A percentile compares a stretch with the other conserved stretches of the same genome.
phyloP scores from a whole-genome alignment of 2,797 vertebrate genomes.

The Potorous gilbertii region DNA sequence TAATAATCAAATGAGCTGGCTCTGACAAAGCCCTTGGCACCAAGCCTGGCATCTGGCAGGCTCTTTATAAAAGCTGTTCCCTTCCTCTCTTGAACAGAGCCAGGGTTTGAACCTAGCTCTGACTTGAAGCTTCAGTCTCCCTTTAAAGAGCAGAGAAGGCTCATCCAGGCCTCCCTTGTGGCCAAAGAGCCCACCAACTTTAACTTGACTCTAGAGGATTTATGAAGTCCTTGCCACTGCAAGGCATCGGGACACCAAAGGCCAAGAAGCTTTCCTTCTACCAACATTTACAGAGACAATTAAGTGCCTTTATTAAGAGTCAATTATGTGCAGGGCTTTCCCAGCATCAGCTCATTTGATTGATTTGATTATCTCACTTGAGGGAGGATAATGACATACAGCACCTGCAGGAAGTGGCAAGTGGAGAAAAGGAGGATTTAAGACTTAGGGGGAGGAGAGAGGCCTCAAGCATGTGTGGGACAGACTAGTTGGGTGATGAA shows the following conservation, averaged over 20 bases:
- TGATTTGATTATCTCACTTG: not conserved
- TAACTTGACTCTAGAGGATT: not conserved
- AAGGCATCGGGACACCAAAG: not conserved
- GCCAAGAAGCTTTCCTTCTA: not conserved
- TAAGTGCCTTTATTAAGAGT: not conserved
- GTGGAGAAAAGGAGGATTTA: not conserved
- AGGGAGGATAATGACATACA: not conserved
- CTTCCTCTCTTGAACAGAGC: not conserved
- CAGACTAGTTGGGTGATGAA: not conserved
- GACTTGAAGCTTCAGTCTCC: not conserved
- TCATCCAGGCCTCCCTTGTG: not conserved
- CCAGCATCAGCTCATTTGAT: not conserved
- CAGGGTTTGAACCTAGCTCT: not conserved
- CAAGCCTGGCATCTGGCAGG: not conserved
- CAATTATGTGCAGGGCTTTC: not conserved
- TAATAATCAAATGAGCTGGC: too few species aligned
- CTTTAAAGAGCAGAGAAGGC: not conserved
- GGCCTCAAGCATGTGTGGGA: not conserved
- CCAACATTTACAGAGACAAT: not conserved
- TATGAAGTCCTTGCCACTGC: not conserved
- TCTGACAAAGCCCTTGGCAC: too few species aligned
- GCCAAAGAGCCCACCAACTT: not conserved
- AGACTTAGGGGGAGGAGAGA: not conserved
- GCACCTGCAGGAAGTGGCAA: not conserved
- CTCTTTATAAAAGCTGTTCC: not conserved